Evolutionary conservation across 1,140 invertebrate species (phyloP), one percentile per base, ranked within the genome.

Genomic region (Pseudomyrmex flavicornis): DNA sequence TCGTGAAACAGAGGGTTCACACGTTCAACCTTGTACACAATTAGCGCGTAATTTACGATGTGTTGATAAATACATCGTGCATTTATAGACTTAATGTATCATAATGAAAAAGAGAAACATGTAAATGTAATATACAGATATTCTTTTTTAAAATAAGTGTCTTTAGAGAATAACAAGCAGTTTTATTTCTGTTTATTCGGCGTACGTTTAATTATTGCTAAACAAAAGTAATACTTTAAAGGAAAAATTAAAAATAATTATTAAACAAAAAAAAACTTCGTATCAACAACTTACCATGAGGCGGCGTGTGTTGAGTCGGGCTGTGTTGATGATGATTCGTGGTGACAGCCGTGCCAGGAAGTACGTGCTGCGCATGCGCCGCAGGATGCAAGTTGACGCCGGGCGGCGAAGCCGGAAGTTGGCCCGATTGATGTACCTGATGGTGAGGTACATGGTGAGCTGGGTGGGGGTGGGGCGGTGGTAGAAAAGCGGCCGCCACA

Each of bases 401-500:
- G 63, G 88, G 84, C 44, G 93, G 90, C n/a, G 93, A 92, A 61
- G 92, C 90, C 26, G 91, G 89, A 56, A 94, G 89, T 73, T 94
- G 94, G 48, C 93, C 92, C 50, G 93, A 89, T 88, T 94, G 93
- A 85, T 94, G 94, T 82, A 94, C 92, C 91, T 94, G 93, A 89
- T 94, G 94, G 90, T 94, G 93, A 59, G 93, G 82, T 90, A 94
- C 92, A 80, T 93, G 93, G 89, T 95, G 93, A 2, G 92, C 92
- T 5, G 93, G 92, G 92, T 95, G 89, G 82, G 95, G 90, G 92
- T 95, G 92, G 8, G 96, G 96, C 83, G 96, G 96, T 20, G 97
- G 97, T 84, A 98, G 95, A 94, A 98, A 98, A 63, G 97, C 97
- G 7, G 97, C 97, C 1, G 97, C 97, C n/a, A 97, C 97, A 10